Evolutionary conservation across 1,140 invertebrate species (phyloP), one percentile per base, ranked within the genome.

Genomic region (Solenopsis invicta): DNA sequence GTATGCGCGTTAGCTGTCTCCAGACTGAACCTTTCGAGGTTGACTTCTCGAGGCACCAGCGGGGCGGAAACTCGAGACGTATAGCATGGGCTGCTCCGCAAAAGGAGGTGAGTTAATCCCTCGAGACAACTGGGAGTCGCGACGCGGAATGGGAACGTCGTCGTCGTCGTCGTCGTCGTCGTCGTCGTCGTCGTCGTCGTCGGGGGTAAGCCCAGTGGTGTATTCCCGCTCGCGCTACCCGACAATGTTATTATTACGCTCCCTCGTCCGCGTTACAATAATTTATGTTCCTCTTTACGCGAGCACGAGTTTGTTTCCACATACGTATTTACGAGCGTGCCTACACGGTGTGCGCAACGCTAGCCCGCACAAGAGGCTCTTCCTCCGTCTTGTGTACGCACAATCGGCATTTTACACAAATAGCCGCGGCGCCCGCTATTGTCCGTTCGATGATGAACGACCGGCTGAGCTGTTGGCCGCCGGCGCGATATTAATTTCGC

Each of bases 231-330:
- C 87, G 81, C 66, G 89, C 87, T 77, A 85, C 80, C 88, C 87
- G 90, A 91, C 90, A 91, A 91, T 91, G 90, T 91, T 91, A 91
- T 91, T 91, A 91, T 91, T 91, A 89, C 90, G 90, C 86, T 86
- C 82, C 81, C 85, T 59, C 78, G 85, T 91, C 69, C 90, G 88
- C 85, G 89, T 91, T 91, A 91, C 90, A 81, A 91, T 91, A 91
- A 91, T 91, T 91, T 91, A 91, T 91, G 85, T 91, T 67, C 72
- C 50, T 91, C 90, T 88, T 91, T 89, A 89, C 76, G 64, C 74
- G 48, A 52, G 29, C 37, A 48, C 66, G 56, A 78, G 67, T 88
- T 69, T 90, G 84, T 72, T 61, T 78, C 71, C 50, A 45, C 75
- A 77, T 72, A 59, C 21, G 69, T 61, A 72, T 67, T 77, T 86